A percentile compares a stretch with the other conserved stretches of the same genome.
These are phyloP conservation scores for Chromobotia macracanthus DNA, from an alignment of 2,797 vertebrate species.

Conservation along the genomic window DNA sequence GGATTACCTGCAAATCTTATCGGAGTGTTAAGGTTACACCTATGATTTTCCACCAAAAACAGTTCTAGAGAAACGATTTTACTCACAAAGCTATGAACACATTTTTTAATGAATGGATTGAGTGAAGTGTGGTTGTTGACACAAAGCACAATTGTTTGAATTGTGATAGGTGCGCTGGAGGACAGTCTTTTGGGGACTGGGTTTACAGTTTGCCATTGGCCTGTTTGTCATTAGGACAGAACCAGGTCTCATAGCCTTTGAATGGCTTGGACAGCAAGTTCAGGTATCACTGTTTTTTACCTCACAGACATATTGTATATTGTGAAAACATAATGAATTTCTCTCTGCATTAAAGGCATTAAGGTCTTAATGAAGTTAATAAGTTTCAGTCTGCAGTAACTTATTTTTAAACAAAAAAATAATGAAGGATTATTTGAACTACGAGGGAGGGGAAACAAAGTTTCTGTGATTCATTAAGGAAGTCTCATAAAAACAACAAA, in stretches of 20 bases:
- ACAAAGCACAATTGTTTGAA: not conserved
- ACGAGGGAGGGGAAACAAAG: not conserved
- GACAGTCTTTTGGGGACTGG: conserved; percentile 89
- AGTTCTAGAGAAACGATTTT: not conserved
- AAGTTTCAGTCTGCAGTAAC: conserved; percentile 17
- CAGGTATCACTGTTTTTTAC: conserved; percentile 75
- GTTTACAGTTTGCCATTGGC: conserved; percentile 87
- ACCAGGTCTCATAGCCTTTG: conserved; percentile 83
- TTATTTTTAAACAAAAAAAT: conserved; percentile 9
- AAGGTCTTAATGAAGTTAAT: conserved; percentile 11
- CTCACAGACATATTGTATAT: not conserved
- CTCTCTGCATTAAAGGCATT: not conserved
- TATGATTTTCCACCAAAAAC: conserved; percentile 55
- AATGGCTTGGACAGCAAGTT: conserved; percentile 90
- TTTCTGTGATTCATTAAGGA: not conserved
- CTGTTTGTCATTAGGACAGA: conserved; percentile 89
- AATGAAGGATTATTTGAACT: conserved; percentile 6
- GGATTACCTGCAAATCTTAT: conserved; percentile 60
- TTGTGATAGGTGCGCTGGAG: conserved; percentile 86
- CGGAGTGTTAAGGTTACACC: conserved; percentile 48
- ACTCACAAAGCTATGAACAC: not conserved
- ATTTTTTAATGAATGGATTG: not conserved
- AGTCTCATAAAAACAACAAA: not conserved
- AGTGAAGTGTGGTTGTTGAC: conserved; percentile 7
- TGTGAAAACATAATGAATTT: conserved; percentile 2